Base-by-base conservation (phyloP, 2,888 invertebrate genomes). In the Callimorpha dominula region DNA sequence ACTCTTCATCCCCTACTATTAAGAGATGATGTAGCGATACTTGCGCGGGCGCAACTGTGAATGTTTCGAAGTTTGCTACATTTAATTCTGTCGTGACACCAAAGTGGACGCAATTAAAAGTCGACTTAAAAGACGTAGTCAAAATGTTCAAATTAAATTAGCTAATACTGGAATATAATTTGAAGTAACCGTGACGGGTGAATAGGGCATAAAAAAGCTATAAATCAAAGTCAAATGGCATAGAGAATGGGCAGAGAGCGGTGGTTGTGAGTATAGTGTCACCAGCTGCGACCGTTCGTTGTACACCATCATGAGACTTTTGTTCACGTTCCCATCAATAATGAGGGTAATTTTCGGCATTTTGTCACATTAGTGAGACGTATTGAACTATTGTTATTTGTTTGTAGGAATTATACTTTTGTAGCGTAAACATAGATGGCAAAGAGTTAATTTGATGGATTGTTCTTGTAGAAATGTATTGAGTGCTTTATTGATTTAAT, bases 141-240 rank as follows among this genome's bases (percentile, higher is more conserved):
- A 14, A 79, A 87, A 80, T 78, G 85, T 81, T 82, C 49, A 78
- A 77, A 85, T 79, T 88, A 6, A 17, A 52, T 78, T 79, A 60
- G n/a, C 8, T 8, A 85, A 81, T 83, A 85, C 86, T 86, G 88
- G 87, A 90, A 89, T 90, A 90, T 87, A 91, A 91, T 94, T 86
- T 88, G 90, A 94, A 94, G 92, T 88, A 90, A 88, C 92, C 93
- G 89, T 95, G 95, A 93, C 95, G 94, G 90, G 91, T 95, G 95
- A 95, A 95, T 95, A 92, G 93, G 88, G 93, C 88, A 95, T 95
- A 96, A 96, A 96, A 96, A 96, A 93, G 82, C 85, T 91, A 96
- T 96, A 96, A 96, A 96, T 96, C 96, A 96, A 96, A 96, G 96
- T 96, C 96, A 95, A 96, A 95, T 95, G 95, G 96, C 95, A 94